Conservation (phyloP, 2,113 vertebrate genomes). For the Otolemur garnettii region DNA sequence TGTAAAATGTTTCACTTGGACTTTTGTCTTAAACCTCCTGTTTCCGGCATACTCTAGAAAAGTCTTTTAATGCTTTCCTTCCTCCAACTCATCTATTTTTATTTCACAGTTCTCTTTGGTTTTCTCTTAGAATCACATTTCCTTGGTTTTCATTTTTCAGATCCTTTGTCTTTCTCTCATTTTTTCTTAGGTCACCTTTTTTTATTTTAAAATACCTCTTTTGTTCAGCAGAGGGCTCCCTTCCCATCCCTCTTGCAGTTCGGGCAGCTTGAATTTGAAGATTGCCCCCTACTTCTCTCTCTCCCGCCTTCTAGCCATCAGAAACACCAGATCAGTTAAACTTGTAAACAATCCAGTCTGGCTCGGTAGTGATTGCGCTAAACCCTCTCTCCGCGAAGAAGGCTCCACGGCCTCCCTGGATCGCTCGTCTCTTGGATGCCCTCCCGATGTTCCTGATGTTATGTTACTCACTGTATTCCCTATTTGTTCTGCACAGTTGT, state of each 20-base stretch:
- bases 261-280: not conserved
- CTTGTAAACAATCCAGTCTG: constrained; percentile 55
- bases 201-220: constrained; percentile 59
- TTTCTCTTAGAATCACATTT: constrained; percentile 57
- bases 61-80: constrained; percentile 32
- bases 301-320: constrained; percentile 21
- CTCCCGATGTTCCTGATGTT: not conserved
- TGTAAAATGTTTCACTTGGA: constrained; percentile 2
- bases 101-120: constrained; percentile 32
- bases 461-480: constrained; percentile 1
- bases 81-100: not conserved
- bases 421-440: not conserved
- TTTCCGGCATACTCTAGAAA: constrained; percentile 26
- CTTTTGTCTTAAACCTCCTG: constrained; percentile 19
- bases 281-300: not conserved
- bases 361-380: not conserved
- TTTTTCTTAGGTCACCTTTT: constrained; percentile 69
- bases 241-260: constrained; percentile 55
- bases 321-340: constrained; percentile 52
- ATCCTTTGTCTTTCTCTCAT: constrained; percentile 69
- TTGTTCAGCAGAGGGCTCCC: constrained; percentile 83
- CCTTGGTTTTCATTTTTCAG: constrained; percentile 6
- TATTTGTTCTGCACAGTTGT: not conserved
- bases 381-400: not conserved
- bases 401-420: not conserved